phyloP scores from a whole-genome alignment of 2,888 invertebrate genomes.

The Drosophila macrospina region DNA sequence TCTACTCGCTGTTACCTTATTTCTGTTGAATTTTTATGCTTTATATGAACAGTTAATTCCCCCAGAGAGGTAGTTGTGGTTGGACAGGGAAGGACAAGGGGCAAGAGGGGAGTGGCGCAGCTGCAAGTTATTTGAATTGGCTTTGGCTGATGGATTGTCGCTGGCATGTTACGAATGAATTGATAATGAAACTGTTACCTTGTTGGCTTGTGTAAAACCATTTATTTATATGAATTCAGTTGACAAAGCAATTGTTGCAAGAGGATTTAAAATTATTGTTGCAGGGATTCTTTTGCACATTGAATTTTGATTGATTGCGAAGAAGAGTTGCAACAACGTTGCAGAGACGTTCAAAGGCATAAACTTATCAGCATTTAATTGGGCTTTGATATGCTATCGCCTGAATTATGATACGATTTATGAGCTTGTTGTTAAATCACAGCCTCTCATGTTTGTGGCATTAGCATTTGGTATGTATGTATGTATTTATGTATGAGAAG shows the following conservation, averaged over 20 bases:
- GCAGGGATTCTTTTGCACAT: not conserved
- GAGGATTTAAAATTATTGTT: constrained; percentile 1
- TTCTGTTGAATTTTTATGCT: constrained; percentile 33
- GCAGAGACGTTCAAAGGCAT: not conserved
- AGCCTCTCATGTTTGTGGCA: constrained; percentile 12
- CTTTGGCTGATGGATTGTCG: constrained; percentile 48
- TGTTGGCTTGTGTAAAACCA: constrained; percentile 21
- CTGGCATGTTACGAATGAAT: constrained; percentile 40
- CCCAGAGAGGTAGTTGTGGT: not conserved
- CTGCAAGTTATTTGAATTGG: constrained; percentile 53
- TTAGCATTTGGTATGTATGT: not conserved
- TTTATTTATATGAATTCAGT: constrained; percentile 27
- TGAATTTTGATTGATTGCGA: constrained; percentile 15
- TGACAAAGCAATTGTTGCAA: constrained; percentile 20
- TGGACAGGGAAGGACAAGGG: too few species aligned
- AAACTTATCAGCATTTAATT: constrained; percentile 16
- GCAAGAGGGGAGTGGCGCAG: not conserved
- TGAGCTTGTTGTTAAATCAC: constrained; percentile 37
- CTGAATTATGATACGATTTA: constrained; percentile 26
- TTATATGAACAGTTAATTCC: constrained; percentile 39
- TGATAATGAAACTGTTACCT: constrained; percentile 39
- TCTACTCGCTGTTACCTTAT: too few species aligned
- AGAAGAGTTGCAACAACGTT: constrained; percentile 1
- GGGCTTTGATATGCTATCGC: not conserved
- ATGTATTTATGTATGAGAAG: not conserved